Base-by-base conservation (phyloP, 2,113 vertebrate species). In the Trichechus manatus region DNA sequence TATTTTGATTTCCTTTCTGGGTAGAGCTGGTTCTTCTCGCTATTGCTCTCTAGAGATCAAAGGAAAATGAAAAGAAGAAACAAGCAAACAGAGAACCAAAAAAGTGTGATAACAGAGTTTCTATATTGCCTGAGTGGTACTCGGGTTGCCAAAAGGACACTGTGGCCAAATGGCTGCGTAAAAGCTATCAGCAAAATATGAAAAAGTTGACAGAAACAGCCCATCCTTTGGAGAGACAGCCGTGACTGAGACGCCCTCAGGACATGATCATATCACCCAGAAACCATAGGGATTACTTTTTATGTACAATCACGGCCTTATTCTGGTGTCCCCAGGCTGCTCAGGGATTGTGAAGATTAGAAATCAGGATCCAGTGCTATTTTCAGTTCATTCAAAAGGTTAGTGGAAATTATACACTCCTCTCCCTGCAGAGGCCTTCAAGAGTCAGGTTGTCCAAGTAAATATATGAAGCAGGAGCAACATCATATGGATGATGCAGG, bases 1-100 rank as follows among this genome's bases (percentile, higher is more conserved):
- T 74, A n/a, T 93, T 97, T 97, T 95, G 68, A 96, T 96, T 97
- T 97, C 68, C 95, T 87, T 87, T 93, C 77, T 92, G 63, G 27
- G 22, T 68, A 79, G 29, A 86, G 10, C 74, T 89, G 23, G 56
- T 87, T 95, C 89, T 97, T 92, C 64, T 79, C 72, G 81, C 70
- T 59, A 11, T 39, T 94, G 77, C 70, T 81, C 23, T 86, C 74
- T 88, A 20, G 92, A 91, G 74, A 96, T 91, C 27, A 79, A 90
- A 93, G 79, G 72, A 93, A 86, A 42, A 84, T 84, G 63, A 95
- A 87, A 93, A 95, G 80, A 82, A 89, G 47, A 96, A 90, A 64
- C 50, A 93, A 95, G 59, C n/a, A 89, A 89, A 33, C n/a, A 39
- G 56, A 96, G 93, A 74, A 93, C 91, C 74, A 93, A 94, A 94